These are phyloP conservation scores for Lasioglossum leucozonium DNA, from an alignment of 2,888 invertebrate species.

Conservation along the genomic window DNA sequence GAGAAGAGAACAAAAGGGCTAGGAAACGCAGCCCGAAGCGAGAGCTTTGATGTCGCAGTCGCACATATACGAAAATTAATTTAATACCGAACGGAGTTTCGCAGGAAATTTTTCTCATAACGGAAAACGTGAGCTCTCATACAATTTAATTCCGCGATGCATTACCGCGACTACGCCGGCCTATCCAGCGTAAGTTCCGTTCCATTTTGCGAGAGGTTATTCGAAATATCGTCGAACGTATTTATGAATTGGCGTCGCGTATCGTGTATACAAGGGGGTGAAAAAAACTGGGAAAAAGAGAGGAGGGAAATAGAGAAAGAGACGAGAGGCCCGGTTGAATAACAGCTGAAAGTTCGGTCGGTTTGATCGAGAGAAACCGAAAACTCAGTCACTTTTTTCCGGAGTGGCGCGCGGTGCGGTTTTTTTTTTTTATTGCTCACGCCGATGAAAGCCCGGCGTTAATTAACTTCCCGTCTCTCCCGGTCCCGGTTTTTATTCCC, in stretches of 20 bases:
- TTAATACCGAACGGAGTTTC: neutral
- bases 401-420: neutral
- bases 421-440: constrained; percentile 3
- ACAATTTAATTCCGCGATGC: neutral
- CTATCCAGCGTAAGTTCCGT: neutral
- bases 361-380: constrained; percentile 8
- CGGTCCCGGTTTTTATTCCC: constrained; percentile 6
- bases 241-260: neutral
- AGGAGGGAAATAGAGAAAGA: neutral
- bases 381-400: neutral
- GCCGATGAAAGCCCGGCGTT: constrained; percentile 14
- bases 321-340: neutral
- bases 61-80: neutral
- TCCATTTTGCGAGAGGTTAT: neutral
- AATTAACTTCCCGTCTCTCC: constrained; percentile 26
- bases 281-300: neutral
- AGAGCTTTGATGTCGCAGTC: neutral
- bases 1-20: neutral
- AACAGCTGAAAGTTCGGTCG: neutral
- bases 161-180: neutral
- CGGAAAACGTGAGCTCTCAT: neutral
- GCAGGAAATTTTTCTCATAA: neutral
- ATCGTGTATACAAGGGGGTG: neutral
- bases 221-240: neutral
- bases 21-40: neutral